Conservation (phyloP, 2,113 vertebrate genomes). For the Percopsis transmontana region DNA sequence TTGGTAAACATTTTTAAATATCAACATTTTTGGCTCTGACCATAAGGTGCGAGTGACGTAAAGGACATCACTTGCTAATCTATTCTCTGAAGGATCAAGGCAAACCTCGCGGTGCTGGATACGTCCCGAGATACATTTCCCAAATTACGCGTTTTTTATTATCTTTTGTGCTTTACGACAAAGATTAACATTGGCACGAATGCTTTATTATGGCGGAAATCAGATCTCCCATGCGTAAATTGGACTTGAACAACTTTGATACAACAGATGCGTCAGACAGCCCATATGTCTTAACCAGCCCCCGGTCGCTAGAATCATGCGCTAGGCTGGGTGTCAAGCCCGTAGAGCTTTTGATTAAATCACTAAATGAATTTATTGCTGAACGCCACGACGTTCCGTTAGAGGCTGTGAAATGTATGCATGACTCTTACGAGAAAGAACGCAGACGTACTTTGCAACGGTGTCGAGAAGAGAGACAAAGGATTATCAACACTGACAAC, state of each 20-base stretch:
- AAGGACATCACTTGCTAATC: no score
- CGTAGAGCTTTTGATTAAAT: constrained; percentile 70
- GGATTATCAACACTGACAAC: constrained; percentile 65
- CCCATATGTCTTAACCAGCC: constrained; percentile 67
- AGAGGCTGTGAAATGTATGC: constrained; percentile 52
- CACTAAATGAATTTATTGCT: constrained; percentile 55
- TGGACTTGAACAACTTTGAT: constrained; percentile 66
- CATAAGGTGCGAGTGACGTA: no score
- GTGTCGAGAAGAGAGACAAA: constrained; percentile 54
- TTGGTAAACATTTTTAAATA: no score
- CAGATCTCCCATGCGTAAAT: constrained; percentile 27
- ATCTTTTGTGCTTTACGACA: no score
- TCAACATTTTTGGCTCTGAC: no score
- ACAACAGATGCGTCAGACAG: constrained; percentile 25
- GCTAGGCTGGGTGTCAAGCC: constrained; percentile 69
- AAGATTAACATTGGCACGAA: no score
- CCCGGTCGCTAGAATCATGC: constrained; percentile 70
- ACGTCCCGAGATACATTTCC: no score
- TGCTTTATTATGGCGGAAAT: constrained; percentile 46
- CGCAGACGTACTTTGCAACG: constrained; percentile 52
- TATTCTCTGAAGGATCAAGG: no score
- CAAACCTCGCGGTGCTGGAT: no score
- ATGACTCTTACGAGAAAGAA: constrained; percentile 67
- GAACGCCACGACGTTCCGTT: constrained; percentile 46
- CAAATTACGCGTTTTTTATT: no score